Conservation (phyloP, 2,888 invertebrate genomes). For the Molorchus minor region DNA sequence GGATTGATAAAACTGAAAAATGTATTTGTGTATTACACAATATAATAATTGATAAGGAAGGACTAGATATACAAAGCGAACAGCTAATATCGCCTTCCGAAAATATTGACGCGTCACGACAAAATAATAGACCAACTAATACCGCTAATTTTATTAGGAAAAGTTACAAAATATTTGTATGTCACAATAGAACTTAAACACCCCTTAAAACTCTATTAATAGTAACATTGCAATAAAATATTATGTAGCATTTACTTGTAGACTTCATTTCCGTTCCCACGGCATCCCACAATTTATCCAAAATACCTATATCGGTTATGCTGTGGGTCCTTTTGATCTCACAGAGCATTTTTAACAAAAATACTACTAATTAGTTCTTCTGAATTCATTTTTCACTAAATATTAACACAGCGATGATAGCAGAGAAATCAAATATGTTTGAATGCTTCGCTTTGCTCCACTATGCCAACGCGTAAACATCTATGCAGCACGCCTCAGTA, state of each 20-base stretch:
- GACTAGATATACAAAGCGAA: neutral
- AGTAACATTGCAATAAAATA: neutral
- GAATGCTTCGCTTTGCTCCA: slow-evolving; percentile 15
- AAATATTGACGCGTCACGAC: neutral
- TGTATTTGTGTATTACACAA: slow-evolving; percentile 7
- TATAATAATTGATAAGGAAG: slow-evolving; percentile 6
- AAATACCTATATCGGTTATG: slow-evolving; percentile 32
- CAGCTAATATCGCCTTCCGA: neutral
- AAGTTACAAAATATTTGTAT: neutral
- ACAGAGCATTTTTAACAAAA: slow-evolving; percentile 27
- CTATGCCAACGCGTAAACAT: neutral
- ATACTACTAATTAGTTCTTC: slow-evolving; percentile 14
- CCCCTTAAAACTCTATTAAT: neutral
- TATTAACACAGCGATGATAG: neutral
- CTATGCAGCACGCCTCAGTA: neutral
- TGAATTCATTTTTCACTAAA: slow-evolving; percentile 3
- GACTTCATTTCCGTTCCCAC: slow-evolving; percentile 23
- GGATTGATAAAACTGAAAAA: neutral
- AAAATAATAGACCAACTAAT: neutral
- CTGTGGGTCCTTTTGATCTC: slow-evolving; percentile 31
- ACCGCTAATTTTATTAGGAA: neutral
- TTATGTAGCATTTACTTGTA: slow-evolving; percentile 2
- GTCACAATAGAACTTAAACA: neutral
- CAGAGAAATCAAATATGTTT: slow-evolving; percentile 17
- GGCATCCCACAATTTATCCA: slow-evolving; percentile 36